Base-by-base conservation (phyloP, 2,888 invertebrate species). In the Brachycybe producta region DNA sequence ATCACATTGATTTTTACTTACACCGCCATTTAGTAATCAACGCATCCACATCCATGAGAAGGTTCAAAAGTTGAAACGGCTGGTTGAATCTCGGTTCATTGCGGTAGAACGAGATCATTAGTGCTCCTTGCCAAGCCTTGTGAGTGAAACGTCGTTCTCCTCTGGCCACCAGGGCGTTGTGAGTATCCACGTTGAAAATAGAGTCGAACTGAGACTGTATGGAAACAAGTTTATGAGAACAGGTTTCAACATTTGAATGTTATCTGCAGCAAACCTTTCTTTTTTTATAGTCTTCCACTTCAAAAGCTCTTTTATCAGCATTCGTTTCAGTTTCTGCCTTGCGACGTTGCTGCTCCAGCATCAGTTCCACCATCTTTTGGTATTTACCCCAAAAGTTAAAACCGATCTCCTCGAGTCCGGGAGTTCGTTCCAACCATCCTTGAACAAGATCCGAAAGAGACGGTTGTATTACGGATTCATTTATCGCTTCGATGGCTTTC, bases 21-120 rank as follows among this genome's bases (percentile, higher is more conserved):
- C 97, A 94, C 68, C 98, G 77, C 98, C 98, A 98, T 70, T 98
- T 98, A 35, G 94, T 97, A 63, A 98, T 87, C 52, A 94, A 75
- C 1, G 94, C 90, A 72, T 98, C 98, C 47, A 98, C 92, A 64
- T 98, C 97, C 87, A 95, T 95, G 24, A 98, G 77, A 13, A 91
- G 75, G 0, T 84, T 86, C 13, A 98, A 73, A 55, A 98, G 77
- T 68, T 95, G 95, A 71, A 94, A 94, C 0, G 97, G 97, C 67
- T 95, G 94, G 60, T 92, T 92, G 72, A 98, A 98, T 41, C 95
- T 77, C 0, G 95, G 94, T 70, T 95, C 92, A 63, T 97, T 94
- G 40, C 95, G 74, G 70, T 97, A 97, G 66, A 95, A 83, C 1
- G 86, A 94, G 51, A 98, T 94, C 86, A 98, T 88, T 64, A 98